phyloP scores from a whole-genome alignment of 1,140 invertebrate species.

The Drosophila murphyi region DNA sequence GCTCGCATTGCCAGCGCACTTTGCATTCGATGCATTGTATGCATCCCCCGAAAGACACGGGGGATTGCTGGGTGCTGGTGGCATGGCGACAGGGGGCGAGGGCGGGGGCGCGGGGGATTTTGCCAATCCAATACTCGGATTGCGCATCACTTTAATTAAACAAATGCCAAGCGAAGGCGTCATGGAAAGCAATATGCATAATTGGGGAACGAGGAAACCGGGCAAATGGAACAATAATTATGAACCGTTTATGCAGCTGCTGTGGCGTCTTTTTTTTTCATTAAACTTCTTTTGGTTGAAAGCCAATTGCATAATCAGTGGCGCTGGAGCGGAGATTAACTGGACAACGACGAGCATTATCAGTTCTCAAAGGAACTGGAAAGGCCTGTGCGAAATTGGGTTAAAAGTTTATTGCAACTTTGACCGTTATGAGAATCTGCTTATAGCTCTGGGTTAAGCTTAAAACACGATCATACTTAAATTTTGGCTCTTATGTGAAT shows the following conservation, averaged over 20 bases:
- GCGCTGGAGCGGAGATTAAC: background rate
- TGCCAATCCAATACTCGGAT: conserved; percentile 4
- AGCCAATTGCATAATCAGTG: conserved; percentile 43
- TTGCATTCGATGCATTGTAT: background rate
- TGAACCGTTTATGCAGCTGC: conserved; percentile 10
- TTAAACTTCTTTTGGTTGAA: conserved; percentile 1
- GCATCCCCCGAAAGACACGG: background rate
- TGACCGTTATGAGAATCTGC: background rate
- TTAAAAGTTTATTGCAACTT: background rate
- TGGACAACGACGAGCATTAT: conserved; percentile 4
- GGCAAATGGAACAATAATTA: no score
- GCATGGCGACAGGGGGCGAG: background rate
- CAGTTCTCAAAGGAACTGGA: conserved; percentile 30
- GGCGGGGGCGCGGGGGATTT: conserved; percentile 5
- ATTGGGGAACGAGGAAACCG: conserved; percentile 11
- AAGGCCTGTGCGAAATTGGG: background rate
- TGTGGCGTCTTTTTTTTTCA: conserved; percentile 4
- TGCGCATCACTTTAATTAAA: conserved; percentile 79
- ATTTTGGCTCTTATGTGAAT: no score
- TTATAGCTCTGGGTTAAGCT: no score
- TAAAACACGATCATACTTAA: no score
- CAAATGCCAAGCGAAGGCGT: conserved; percentile 73
- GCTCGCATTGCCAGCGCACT: conserved; percentile 24
- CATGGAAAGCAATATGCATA: conserved; percentile 35
- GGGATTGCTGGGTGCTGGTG: no score